phyloP scores from a whole-genome alignment of 2,888 invertebrate species.

The Nebria brevicollis region DNA sequence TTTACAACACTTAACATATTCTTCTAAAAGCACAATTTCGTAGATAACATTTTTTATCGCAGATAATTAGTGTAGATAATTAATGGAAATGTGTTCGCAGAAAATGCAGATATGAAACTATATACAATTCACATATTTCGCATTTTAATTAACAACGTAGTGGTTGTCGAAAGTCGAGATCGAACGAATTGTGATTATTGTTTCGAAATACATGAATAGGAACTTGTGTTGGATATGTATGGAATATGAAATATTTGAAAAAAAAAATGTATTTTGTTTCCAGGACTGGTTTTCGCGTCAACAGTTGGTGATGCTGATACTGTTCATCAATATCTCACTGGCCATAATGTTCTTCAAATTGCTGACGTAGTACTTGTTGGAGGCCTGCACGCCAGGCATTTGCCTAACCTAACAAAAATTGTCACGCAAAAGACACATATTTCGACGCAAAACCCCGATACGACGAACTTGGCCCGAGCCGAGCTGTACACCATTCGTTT shows the following conservation, averaged over 20 bases:
- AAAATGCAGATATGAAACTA: constrained; percentile 20
- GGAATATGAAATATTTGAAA: neutral
- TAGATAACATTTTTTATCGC: constrained; percentile 33
- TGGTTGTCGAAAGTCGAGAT: neutral
- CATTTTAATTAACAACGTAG: neutral
- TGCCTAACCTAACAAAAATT: constrained; percentile 27
- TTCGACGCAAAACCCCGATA: constrained; percentile 8
- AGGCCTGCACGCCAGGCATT: constrained; percentile 56
- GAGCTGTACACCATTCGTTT: constrained; percentile 35
- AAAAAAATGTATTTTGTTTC: constrained; percentile 55
- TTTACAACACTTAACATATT: constrained; percentile 34
- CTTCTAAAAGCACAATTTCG: constrained; percentile 32
- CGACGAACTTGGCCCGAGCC: constrained; percentile 42
- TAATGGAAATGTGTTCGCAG: constrained; percentile 36
- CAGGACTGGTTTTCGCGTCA: constrained; percentile 98
- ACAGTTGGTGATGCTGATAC: constrained; percentile 91
- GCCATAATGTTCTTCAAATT: constrained; percentile 96
- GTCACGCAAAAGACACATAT: constrained; percentile 8
- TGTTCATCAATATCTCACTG: constrained; percentile 93
- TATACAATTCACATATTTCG: constrained; percentile 14
- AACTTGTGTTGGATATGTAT: neutral
- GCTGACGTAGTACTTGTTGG: constrained; percentile 86
- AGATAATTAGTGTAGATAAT: constrained; percentile 25
- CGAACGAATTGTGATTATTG: neutral
- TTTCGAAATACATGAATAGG: neutral